A percentile compares a stretch with the other conserved stretches of the same genome.
Conservation (phyloP, 2,888 invertebrate species). For the Timema cristinae region DNA sequence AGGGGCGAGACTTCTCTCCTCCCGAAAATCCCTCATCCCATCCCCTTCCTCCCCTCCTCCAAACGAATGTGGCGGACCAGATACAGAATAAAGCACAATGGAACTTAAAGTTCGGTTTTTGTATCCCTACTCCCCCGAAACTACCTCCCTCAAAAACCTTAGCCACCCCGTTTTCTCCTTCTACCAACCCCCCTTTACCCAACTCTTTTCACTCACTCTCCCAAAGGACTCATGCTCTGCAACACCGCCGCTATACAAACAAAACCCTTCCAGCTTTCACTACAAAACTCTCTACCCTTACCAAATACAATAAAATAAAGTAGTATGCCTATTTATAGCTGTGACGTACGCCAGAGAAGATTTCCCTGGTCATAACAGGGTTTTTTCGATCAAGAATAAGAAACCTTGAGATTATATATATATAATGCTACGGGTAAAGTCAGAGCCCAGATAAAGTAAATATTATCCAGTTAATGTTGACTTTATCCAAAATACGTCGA, state of each 20-base stretch:
- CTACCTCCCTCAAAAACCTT: too few species aligned
- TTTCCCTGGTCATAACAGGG: too few species aligned
- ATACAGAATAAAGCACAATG: constrained; percentile 30
- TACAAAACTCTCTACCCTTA: too few species aligned
- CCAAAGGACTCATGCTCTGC: background rate
- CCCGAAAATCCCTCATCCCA: background rate
- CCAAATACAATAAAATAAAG: too few species aligned
- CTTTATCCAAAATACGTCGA: too few species aligned
- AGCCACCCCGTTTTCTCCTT: constrained; percentile 4
- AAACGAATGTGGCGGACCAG: constrained; percentile 5
- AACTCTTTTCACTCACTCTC: constrained; percentile 6
- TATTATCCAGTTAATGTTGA: too few species aligned
- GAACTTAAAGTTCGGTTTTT: constrained; percentile 28
- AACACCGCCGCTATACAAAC: constrained; percentile 1
- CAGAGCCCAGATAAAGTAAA: too few species aligned
- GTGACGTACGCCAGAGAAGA: too few species aligned
- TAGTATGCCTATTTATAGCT: too few species aligned
- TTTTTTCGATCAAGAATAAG: too few species aligned
- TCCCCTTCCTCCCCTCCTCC: background rate
- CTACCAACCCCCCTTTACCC: background rate
- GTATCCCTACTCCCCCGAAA: constrained; percentile 6
- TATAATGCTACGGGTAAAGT: too few species aligned
- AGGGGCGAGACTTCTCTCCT: background rate
- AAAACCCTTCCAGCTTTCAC: background rate
- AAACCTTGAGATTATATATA: too few species aligned